Evolutionary conservation across 1,140 invertebrate genomes (phyloP), one percentile per base, ranked within the genome.

Genomic region (Procambarus clarkii): DNA sequence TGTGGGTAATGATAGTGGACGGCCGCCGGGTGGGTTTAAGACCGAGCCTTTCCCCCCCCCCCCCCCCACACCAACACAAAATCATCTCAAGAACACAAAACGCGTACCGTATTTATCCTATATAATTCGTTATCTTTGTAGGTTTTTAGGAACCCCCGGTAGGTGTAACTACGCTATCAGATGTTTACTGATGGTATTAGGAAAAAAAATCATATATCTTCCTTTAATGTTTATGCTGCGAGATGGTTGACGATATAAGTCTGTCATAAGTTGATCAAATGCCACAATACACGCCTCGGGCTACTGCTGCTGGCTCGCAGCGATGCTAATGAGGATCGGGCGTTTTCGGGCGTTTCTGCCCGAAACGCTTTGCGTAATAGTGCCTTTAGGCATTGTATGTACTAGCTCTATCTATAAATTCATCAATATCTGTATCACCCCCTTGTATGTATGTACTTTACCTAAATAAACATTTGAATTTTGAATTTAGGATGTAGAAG

Each of bases 101-200:
- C 24, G 81, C 45, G 18, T 24, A 44, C 81, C 58, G 18, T 34
- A 21, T 83, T 69, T 83, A 58, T 83, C 34, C 24, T 15, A 54
- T 64, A 83, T 83, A 13, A 69, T 54, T 64, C 69, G 34, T 83
- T 24, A 69, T 83, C 45, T 83, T 69, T 34, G 81, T 9, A 13
- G 50, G 50, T 8, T 8, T 3, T 8, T 1, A 54, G 2, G 50
- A 13, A 13, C 8, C 8, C 24, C 58, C 9, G 58, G 60, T 83
- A 69, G 81, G 45, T 83, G 34, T 83, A 64, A 83, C 69, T 83
- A 83, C 81, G 81, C 69, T 83, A 83, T 83, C 81, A 69, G 81
- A 44, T 11, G 3, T 4, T n/a, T 24, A 18, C 60, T 58, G 11
- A 79, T 50, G 24, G 46, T 5, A 74, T 15, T 24, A 4, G 7